phyloP scores from a whole-genome alignment of 2,113 vertebrate genomes.

The Salminus brasiliensis region DNA sequence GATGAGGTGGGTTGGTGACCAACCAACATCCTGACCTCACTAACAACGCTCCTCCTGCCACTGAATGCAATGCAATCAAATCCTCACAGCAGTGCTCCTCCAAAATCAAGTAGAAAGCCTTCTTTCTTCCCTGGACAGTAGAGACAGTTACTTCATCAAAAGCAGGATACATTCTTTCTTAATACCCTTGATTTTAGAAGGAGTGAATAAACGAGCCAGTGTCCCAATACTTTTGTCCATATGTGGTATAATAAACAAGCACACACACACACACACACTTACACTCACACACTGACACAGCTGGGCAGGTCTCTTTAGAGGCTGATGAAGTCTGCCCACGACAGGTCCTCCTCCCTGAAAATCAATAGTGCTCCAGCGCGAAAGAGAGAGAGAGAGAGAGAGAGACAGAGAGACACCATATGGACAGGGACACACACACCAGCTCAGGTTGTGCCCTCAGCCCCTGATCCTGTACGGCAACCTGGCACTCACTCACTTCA shows the following conservation, averaged over 20 bases:
- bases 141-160: too few species aligned
- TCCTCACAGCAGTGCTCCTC: too few species aligned
- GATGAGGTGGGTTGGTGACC: too few species aligned
- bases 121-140: too few species aligned
- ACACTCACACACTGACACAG: constrained; percentile 44
- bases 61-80: too few species aligned
- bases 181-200: too few species aligned
- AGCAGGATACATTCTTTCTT: too few species aligned
- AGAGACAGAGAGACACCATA: constrained; percentile 79
- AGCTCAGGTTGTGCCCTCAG: constrained; percentile 90
- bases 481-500: constrained; percentile 77
- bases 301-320: constrained; percentile 67
- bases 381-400: constrained; percentile 64
- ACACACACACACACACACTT: not conserved
- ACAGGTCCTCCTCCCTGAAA: constrained; percentile 80
- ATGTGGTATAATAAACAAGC: not conserved
- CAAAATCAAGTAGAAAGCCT: too few species aligned
- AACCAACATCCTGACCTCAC: too few species aligned
- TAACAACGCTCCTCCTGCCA: too few species aligned
- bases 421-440: constrained; percentile 85
- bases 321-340: constrained; percentile 59
- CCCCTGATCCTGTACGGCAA: constrained; percentile 82
- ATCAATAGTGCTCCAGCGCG: constrained; percentile 87
- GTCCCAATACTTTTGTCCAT: too few species aligned
- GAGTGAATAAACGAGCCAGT: too few species aligned